Conservation (phyloP, 2,888 invertebrate species). For the Caenorhabditis sp. region DNA sequence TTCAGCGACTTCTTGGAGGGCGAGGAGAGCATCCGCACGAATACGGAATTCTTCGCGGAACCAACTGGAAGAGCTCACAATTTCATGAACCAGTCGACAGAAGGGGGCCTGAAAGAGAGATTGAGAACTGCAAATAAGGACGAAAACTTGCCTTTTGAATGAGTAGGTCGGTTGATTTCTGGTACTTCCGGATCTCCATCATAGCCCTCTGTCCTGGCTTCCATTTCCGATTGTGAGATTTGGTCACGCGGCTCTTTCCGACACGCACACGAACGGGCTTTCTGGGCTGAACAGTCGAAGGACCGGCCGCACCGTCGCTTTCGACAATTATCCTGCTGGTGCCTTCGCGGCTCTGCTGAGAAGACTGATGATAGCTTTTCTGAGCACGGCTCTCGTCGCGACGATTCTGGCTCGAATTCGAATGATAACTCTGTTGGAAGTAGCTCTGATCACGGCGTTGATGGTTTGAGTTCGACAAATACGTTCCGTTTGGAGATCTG, state of each 20-base stretch:
- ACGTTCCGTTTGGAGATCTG: too few relatives aligned
- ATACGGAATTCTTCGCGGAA: conserved; percentile 25
- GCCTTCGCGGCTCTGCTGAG: too few relatives aligned
- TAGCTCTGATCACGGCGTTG: background rate
- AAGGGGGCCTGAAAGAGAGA: conserved; percentile 55
- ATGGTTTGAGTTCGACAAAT: too few relatives aligned
- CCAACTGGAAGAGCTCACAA: conserved; percentile 7
- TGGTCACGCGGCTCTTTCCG: conserved; percentile 43
- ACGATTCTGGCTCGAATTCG: background rate
- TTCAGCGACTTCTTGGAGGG: conserved; percentile 61
- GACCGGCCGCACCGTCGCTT: background rate
- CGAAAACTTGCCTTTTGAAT: conserved; percentile 50
- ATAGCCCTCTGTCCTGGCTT: conserved; percentile 57
- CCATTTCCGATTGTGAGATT: conserved; percentile 12
- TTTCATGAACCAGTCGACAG: conserved; percentile 52
- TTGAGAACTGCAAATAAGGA: too few relatives aligned
- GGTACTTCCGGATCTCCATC: conserved; percentile 58
- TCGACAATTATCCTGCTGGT: background rate
- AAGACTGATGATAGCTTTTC: too few relatives aligned
- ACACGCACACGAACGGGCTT: conserved; percentile 12
- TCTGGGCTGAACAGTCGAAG: background rate
- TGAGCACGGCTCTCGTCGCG: background rate
- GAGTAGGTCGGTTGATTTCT: conserved; percentile 56
- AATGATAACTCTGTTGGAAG: too few relatives aligned
- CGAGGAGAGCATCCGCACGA: conserved; percentile 43